Evolutionary conservation across 2,113 vertebrate species (phyloP).

Genomic region (Callocephalon fimbriatum): DNA sequence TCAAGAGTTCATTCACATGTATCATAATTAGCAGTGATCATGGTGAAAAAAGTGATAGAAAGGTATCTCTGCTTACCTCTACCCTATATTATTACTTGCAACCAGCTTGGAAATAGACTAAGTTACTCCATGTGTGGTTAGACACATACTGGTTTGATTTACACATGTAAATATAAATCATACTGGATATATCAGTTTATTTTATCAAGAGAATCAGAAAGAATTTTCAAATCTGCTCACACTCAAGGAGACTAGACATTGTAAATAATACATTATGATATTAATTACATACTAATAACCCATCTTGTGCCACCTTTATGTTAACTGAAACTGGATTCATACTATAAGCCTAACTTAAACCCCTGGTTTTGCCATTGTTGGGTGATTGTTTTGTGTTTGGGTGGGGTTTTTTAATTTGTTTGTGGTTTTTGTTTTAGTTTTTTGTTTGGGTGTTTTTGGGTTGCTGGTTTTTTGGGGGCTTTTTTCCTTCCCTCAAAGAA

Average conservation of each 20-base stretch:
- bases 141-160: constrained; percentile 50
- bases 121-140: constrained; percentile 15
- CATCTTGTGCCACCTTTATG: neutral
- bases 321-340: neutral
- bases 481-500: neutral
- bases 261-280: constrained; percentile 36
- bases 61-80: neutral
- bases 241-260: constrained; percentile 10
- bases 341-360: neutral
- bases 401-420: neutral
- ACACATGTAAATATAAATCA: constrained; percentile 42
- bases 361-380: neutral
- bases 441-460: neutral
- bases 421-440: neutral
- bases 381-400: neutral
- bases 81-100: neutral
- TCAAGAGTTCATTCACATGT: neutral
- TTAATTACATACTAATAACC: constrained; percentile 24
- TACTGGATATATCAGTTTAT: constrained; percentile 25
- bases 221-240: constrained; percentile 30
- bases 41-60: neutral
- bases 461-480: neutral
- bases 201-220: constrained; percentile 41
- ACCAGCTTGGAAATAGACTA: neutral
- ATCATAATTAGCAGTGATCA: neutral